These are phyloP conservation scores for Cladopsammia gracilis DNA, from an alignment of 64 coral and sea anemone species.

Conservation along the genomic window DNA sequence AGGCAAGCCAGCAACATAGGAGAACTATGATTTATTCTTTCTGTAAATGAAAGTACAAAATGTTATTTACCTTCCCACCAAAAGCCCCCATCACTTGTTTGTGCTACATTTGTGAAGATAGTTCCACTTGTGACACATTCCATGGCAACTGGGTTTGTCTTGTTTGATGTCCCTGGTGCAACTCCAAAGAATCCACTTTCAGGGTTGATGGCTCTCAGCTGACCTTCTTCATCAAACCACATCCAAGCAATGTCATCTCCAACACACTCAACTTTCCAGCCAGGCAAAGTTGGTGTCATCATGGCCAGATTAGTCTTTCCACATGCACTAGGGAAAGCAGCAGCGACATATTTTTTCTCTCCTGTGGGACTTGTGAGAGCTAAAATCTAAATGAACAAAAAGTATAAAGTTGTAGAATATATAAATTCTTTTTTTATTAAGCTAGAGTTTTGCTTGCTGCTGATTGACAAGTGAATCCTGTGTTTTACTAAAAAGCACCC, in stretches of 20 bases:
- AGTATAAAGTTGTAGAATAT: neutral
- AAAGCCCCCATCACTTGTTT: slow-evolving; percentile 90
- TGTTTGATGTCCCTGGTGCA: slow-evolving; percentile 85
- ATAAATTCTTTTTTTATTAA: too few relatives aligned
- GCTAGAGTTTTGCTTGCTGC: too few relatives aligned
- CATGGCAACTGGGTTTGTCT: slow-evolving; percentile 90
- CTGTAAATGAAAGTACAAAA: neutral
- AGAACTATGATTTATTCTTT: too few relatives aligned
- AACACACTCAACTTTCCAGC: slow-evolving; percentile 95
- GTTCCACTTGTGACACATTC: slow-evolving; percentile 73
- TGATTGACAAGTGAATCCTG: too few relatives aligned
- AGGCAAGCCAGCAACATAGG: too few relatives aligned
- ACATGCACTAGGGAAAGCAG: slow-evolving; percentile 94
- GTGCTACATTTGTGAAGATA: slow-evolving; percentile 85
- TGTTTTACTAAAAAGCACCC: too few relatives aligned
- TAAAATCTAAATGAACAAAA: slow-evolving; percentile 66
- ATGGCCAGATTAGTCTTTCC: slow-evolving; percentile 95
- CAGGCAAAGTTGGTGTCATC: slow-evolving; percentile 86
- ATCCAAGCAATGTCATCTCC: slow-evolving; percentile 98
- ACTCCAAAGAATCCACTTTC: slow-evolving; percentile 95
- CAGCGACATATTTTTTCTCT: slow-evolving; percentile 89
- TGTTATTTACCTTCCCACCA: slow-evolving; percentile 91
- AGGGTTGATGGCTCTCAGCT: slow-evolving; percentile 90
- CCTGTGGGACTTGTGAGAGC: slow-evolving; percentile 84
- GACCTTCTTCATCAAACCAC: slow-evolving; percentile 89